phyloP scores from a whole-genome alignment of 1,140 invertebrate species.

The Bemisia tabaci region DNA sequence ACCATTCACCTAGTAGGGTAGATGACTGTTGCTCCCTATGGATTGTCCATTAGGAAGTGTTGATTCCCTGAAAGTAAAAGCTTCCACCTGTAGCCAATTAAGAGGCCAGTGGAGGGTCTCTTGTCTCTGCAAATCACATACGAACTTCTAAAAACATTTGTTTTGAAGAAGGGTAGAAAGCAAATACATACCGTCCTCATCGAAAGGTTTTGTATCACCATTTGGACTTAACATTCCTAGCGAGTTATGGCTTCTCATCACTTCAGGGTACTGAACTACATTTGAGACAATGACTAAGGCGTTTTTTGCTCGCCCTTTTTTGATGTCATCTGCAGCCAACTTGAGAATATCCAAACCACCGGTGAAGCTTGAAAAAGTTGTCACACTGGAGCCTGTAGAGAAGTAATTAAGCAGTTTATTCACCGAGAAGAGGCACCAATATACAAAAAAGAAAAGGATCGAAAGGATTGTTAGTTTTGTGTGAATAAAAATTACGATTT shows the following conservation, averaged over 20 bases:
- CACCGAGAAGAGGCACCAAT: background rate
- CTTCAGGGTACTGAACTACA: slow-evolving; percentile 46
- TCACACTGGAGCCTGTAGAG: slow-evolving; percentile 47
- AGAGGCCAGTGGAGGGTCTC: too few relatives aligned
- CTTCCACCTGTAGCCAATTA: too few relatives aligned
- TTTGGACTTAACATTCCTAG: slow-evolving; percentile 47
- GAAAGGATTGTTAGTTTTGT: background rate
- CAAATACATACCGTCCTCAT: slow-evolving; percentile 42
- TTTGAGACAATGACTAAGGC: slow-evolving; percentile 51
- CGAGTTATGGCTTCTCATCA: slow-evolving; percentile 41
- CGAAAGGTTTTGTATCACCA: slow-evolving; percentile 54
- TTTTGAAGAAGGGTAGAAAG: too few relatives aligned
- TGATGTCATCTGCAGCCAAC: slow-evolving; percentile 45
- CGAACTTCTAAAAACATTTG: too few relatives aligned
- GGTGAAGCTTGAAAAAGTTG: slow-evolving; percentile 55
- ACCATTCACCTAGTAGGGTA: too few relatives aligned
- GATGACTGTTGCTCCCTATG: too few relatives aligned
- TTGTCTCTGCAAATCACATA: too few relatives aligned
- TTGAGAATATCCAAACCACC: slow-evolving; percentile 50
- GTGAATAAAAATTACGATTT: too few relatives aligned
- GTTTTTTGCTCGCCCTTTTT: slow-evolving; percentile 46
- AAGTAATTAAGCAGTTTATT: background rate
- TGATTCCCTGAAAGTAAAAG: too few relatives aligned
- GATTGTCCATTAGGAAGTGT: too few relatives aligned
- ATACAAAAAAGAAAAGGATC: background rate